A percentile compares a stretch with the other conserved stretches of the same genome.
Evolutionary conservation across 1,140 invertebrate species (phyloP).

Genomic region (Aradophagus sp.): DNA sequence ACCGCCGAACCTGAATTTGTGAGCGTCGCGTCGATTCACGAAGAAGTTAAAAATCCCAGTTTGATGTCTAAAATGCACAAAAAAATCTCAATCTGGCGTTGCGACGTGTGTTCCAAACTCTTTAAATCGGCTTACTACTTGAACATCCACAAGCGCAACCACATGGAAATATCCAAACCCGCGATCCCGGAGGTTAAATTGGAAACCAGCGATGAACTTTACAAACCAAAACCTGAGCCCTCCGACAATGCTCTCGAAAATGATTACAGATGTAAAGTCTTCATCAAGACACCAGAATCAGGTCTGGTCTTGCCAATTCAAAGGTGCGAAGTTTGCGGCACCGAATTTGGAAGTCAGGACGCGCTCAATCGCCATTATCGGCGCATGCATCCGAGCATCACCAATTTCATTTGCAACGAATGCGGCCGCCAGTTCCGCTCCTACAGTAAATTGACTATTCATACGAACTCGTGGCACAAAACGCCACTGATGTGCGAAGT

Average conservation of each 20-base stretch:
- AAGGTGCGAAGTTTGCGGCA: conserved; percentile 17
- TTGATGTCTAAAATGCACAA: background rate
- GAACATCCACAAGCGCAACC: conserved; percentile 33
- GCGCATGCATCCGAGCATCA: background rate
- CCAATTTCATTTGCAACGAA: conserved; percentile 76
- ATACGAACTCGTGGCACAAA: conserved; percentile 12
- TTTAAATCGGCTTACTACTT: conserved; percentile 28
- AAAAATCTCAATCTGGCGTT: conserved; percentile 30
- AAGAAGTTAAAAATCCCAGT: background rate
- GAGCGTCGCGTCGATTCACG: background rate
- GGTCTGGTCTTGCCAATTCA: background rate
- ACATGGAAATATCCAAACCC: background rate
- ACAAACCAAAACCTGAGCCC: background rate
- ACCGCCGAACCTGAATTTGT: background rate
- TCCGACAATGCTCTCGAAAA: no score
- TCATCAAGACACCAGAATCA: no score
- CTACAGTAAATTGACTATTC: conserved; percentile 12
- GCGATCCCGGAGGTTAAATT: background rate
- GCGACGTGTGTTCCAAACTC: conserved; percentile 30
- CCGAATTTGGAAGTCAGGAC: background rate
- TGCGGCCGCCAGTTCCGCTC: conserved; percentile 70
- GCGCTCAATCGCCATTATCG: no score
- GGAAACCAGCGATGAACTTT: background rate
- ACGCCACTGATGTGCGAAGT: conserved; percentile 66
- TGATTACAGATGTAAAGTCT: no score